phyloP scores from a whole-genome alignment of 2,113 vertebrate genomes.

The Anguilla japonica region DNA sequence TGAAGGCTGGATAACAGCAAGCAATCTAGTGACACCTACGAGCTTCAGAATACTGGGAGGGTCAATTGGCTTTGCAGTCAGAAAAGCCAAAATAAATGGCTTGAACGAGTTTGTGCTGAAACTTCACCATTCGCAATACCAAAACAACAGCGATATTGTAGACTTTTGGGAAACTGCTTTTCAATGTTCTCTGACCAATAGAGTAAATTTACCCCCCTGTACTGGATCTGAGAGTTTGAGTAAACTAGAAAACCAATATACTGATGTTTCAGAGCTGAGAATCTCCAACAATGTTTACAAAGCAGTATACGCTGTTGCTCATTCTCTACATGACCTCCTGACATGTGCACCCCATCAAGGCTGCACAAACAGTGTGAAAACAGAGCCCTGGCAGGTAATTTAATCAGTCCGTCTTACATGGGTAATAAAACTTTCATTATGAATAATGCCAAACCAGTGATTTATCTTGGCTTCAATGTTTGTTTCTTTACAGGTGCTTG shows the following conservation, averaged over 20 bases:
- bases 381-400: slow-evolving; percentile 15
- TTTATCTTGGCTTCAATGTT: background rate
- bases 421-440: background rate
- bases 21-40: slow-evolving; percentile 23
- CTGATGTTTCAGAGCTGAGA: slow-evolving; percentile 46
- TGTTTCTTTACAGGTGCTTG: slow-evolving; percentile 11
- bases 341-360: background rate
- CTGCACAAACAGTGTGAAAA: slow-evolving; percentile 3
- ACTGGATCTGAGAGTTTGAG: slow-evolving; percentile 40
- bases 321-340: slow-evolving; percentile 40
- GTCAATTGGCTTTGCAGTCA: background rate
- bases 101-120: slow-evolving; percentile 63
- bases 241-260: slow-evolving; percentile 41
- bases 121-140: slow-evolving; percentile 21
- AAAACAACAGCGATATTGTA: slow-evolving; percentile 19
- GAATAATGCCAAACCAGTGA: background rate
- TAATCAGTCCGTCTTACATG: background rate
- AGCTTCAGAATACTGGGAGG: slow-evolving; percentile 39
- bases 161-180: background rate
- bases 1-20: slow-evolving; percentile 36
- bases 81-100: slow-evolving; percentile 34
- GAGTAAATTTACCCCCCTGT: slow-evolving; percentile 17
- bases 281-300: slow-evolving; percentile 50
- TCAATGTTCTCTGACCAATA: background rate
- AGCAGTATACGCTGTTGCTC: slow-evolving; percentile 44